These are phyloP conservation scores for Macrophya annulata DNA, from an alignment of 2,888 invertebrate species.

Conservation along the genomic window DNA sequence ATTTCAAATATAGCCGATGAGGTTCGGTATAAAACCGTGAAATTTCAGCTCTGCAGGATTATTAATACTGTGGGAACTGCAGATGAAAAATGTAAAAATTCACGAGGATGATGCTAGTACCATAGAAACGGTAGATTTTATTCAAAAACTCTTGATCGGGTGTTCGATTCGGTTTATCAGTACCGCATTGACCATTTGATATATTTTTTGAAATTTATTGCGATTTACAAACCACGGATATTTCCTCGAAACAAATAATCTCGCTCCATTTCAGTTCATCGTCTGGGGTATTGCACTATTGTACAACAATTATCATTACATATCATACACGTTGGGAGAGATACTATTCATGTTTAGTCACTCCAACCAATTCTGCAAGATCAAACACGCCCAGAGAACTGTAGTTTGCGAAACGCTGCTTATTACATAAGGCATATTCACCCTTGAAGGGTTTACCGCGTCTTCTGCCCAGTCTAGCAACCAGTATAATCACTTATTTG, in stretches of 20 bases:
- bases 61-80: neutral
- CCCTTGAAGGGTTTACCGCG: neutral
- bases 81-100: neutral
- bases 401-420: slow-evolving; percentile 8
- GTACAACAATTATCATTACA: neutral
- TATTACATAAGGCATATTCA: slow-evolving; percentile 4
- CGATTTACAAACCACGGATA: neutral
- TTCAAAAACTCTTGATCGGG: neutral
- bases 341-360: slow-evolving; percentile 7
- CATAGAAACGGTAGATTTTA: neutral
- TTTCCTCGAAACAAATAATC: neutral
- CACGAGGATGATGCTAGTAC: neutral
- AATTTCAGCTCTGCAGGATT: neutral
- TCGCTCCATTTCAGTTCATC: neutral
- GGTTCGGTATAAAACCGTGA: neutral
- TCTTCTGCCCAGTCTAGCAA: neutral
- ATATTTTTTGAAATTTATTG: neutral
- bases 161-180: slow-evolving; percentile 1
- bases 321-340: neutral
- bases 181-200: neutral
- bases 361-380: neutral
- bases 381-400: neutral
- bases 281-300: neutral
- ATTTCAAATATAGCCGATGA: neutral
- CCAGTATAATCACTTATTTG: slow-evolving; percentile 1